Base-by-base conservation (phyloP, 2,888 invertebrate species). In the Habrosyne pyritoides region DNA sequence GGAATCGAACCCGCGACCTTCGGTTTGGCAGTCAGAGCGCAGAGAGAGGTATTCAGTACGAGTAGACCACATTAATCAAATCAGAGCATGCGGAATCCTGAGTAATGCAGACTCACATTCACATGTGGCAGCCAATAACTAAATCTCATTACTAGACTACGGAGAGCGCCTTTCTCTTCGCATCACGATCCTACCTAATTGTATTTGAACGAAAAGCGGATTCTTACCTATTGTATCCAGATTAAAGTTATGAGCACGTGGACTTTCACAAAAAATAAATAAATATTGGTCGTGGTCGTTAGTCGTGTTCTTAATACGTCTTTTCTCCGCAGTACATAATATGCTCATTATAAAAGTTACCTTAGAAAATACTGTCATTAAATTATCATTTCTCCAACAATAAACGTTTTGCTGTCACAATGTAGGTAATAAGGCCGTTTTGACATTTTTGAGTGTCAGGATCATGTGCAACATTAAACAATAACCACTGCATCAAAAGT, bases 21-120 rank as follows among this genome's bases (percentile, higher is more conserved):
- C n/a, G n/a, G n/a, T n/a, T n/a, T n/a, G n/a, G n/a, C n/a, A n/a
- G n/a, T n/a, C 7, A 36, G 36, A n/a, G n/a, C n/a, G n/a, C n/a
- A n/a, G n/a, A n/a, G n/a, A n/a, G n/a, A 48, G 47, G 53, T 54
- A 53, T 53, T 53, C 57, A 55, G 42, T 47, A 52, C 60, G 60
- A 64, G 71, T 62, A 63, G 63, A 60, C 53, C 54, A 61, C 55
- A 65, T 69, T 87, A 86, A 88, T 88, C 79, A 79, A 87, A 88
- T 89, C 86, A 87, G 73, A 72, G 61, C 71, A 65, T 63, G 63
- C 59, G 71, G 89, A 88, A 89, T 79, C 87, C 88, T 54, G 64
- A 79, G 53, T 55, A 86, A 71, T 86, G 85, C 79, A 53, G 61
- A 56, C 55, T 65, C 67, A 71, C 78, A 76, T 71, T 65, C 67